Base-by-base conservation (phyloP, 2,888 invertebrate genomes). In the Thalpophila matura region DNA sequence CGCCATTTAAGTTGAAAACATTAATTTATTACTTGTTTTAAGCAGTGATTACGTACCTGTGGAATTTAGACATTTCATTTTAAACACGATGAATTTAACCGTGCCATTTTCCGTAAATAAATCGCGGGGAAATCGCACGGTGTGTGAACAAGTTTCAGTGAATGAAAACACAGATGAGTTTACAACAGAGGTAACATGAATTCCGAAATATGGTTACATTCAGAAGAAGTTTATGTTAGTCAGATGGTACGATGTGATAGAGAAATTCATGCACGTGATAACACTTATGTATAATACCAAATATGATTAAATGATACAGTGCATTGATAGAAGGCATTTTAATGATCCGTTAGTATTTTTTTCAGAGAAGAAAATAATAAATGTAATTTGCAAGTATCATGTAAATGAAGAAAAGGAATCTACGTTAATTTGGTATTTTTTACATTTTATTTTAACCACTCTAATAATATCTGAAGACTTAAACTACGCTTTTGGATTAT, bases 41-140 rank as follows among this genome's bases (percentile, higher is more conserved):
- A 45, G 70, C 75, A 31, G 55, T 62, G 38, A 29, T 16, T n/a
- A 27, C 18, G 42, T 56, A 77, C 67, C 73, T 74, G 73, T 57
- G 53, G 50, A 73, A 56, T 64, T 76, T 47, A 71, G 57, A 71
- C 20, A 50, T 50, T 73, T 49, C 9, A 53, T 53, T 70, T 70
- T 70, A 63, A 49, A 63, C 46, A 74, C 6, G 14, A 29, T 49
- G 29, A 27, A 18, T 51, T 49, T 29, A 14, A 31, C n/a, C n/a
- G 42, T 66, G 26, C 38, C 27, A 51, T 56, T 74, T 47, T 7
- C 42, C 42, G 10, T 29, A 42, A 69, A 59, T 4, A 40, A 10
- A 26, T 51, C 47, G 37, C 43, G n/a, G 43, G 38, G 18, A 74
- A 74, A 74, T 58, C 9, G 43, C 51, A 49, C 51, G 67, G 20